Conservation (phyloP, 1,140 invertebrate species). For the Ceratina japonica region DNA sequence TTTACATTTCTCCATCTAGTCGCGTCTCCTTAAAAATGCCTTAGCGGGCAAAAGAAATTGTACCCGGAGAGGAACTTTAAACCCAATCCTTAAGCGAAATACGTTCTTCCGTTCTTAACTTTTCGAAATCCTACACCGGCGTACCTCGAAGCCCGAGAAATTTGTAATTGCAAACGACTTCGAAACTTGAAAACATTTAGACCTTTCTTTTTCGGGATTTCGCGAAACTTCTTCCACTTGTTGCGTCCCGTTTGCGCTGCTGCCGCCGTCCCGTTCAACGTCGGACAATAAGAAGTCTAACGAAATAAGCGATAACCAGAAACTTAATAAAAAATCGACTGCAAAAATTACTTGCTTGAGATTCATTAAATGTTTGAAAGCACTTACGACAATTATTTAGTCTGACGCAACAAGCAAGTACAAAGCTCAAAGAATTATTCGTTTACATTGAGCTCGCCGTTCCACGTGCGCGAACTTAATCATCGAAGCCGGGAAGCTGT, state of each 20-base stretch:
- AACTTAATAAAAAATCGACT: too few species aligned
- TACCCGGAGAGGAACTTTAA: too few species aligned
- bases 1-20: neutral
- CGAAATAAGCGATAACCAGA: neutral
- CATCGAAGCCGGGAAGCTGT: constrained; percentile 7
- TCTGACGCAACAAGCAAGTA: neutral
- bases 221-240: constrained; percentile 13
- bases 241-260: neutral
- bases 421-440: neutral
- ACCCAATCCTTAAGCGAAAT: neutral
- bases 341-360: too few species aligned
- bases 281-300: neutral
- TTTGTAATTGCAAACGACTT: neutral
- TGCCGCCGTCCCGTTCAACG: neutral
- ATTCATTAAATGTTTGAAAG: too few species aligned
- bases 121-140: neutral
- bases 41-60: neutral
- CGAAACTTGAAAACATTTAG: neutral
- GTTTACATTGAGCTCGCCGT: neutral
- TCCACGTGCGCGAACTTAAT: neutral
- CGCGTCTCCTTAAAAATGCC: neutral
- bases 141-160: too few species aligned
- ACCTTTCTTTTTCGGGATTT: neutral
- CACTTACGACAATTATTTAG: too few species aligned
- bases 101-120: neutral